Base-by-base conservation (phyloP, 2,888 invertebrate genomes). In the Phyllotreta cruciferae region DNA sequence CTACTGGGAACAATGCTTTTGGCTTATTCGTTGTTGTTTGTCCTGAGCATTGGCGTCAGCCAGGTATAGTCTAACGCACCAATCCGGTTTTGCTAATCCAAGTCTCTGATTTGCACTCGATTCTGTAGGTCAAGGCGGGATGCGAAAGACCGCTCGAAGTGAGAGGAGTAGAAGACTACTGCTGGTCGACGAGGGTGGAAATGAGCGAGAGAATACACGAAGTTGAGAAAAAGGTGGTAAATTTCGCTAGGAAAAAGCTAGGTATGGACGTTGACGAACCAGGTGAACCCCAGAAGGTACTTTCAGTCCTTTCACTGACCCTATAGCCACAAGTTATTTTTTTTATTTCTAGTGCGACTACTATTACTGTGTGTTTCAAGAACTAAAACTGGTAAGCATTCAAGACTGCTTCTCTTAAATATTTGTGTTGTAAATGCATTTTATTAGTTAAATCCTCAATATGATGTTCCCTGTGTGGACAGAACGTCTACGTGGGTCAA, bases 161-260 rank as follows among this genome's bases (percentile, higher is more conserved):
- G 6, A 66, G 71, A 63, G 68, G 62, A n/a, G 75, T 73, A 38
- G 76, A 77, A 62, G 76, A 75, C 42, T 66, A 67, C 56, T 77
- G 77, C 60, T 75, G 74, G 71, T 71, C 68, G 5, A 70, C 65
- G 54, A 70, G 72, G 63, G 74, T 77, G 5, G 76, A 77, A 70
- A 68, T 77, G 37, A 64, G 73, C 7, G 75, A 76, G 10, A 66
- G 75, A 49, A 70, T 78, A 34, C 71, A 73, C 52, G 72, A 77
- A 61, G 72, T 69, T 13, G 75, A 76, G 2, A 73, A 75, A 63
- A 74, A 68, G 39, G 70, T 77, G 9, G 61, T 77, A 7, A 77
- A 76, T 69, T 75, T 77, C 62, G 78, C 77, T 1, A 76, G 73
- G 62, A 75, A 74, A 50, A 77, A 73, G 58, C 62, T 77, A 38